Percentiles rank a stretch among this genome's conserved stretches.
Conservation (phyloP, 2,113 vertebrate genomes). For the Nesoenas mayeri region DNA sequence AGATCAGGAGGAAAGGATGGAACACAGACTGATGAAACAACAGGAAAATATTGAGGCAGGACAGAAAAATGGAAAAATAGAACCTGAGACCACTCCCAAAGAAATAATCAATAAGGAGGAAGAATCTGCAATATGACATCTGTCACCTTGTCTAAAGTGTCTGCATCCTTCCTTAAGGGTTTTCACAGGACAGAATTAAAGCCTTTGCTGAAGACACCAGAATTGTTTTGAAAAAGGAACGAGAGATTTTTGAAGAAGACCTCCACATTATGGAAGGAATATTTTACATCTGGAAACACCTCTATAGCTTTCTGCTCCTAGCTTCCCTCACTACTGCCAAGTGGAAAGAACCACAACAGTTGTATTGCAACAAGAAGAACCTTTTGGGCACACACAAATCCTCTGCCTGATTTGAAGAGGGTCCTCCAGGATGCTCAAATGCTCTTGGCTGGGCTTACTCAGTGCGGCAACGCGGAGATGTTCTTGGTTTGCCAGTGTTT, state of each 20-base stretch:
- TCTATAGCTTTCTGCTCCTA: not conserved
- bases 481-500: not conserved
- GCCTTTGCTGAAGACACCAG: not conserved
- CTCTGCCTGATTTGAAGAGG: fast-evolving
- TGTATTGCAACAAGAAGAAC: fast-evolving
- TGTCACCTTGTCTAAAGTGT: not conserved
- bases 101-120: not conserved
- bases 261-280: fast-evolving
- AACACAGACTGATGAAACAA: not conserved
- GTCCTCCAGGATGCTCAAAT: not conserved
- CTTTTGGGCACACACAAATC: fast-evolving
- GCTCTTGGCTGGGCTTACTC: not conserved
- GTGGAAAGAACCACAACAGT: not conserved
- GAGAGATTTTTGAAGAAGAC: not conserved
- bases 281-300: not conserved
- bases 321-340: not conserved
- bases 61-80: not conserved
- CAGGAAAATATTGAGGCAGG: not conserved
- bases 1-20: not conserved
- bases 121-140: not conserved
- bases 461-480: fast-evolving
- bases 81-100: not conserved
- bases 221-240: not conserved
- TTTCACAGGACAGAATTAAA: not conserved
- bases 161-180: not conserved